Evolutionary conservation across 2,888 invertebrate species (phyloP).

Genomic region (Leptarthrus brevirostris): DNA sequence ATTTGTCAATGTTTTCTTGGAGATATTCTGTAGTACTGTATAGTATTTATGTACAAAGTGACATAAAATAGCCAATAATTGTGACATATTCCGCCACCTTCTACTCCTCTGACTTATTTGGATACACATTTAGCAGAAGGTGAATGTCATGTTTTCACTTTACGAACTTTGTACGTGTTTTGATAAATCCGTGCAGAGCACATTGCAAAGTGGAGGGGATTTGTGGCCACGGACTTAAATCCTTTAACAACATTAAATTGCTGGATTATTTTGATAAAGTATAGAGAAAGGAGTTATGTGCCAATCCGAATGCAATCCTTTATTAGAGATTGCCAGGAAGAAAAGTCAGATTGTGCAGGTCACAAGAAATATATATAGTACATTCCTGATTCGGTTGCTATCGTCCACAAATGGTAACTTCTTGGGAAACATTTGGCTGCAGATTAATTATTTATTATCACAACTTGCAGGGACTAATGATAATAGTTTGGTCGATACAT

Average conservation of each 20-base stretch:
- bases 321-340: not conserved
- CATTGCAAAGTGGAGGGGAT: too few species aligned
- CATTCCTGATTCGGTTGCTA: not conserved
- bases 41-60: constrained; percentile 6
- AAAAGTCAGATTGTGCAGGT: not conserved
- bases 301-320: constrained; percentile 12
- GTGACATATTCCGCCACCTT: not conserved
- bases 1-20: constrained; percentile 11
- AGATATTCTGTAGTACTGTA: not conserved
- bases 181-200: not conserved
- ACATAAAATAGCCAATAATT: constrained; percentile 35
- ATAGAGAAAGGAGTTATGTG: constrained; percentile 1
- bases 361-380: too few species aligned
- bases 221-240: constrained; percentile 4
- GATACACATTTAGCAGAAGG: constrained; percentile 15
- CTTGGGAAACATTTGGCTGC: not conserved
- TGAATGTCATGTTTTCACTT: constrained; percentile 9
- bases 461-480: constrained; percentile 10
- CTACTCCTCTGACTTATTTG: constrained; percentile 14
- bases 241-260: not conserved
- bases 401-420: constrained; percentile 4
- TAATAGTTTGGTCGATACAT: too few species aligned
- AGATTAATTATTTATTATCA: constrained; percentile 27
- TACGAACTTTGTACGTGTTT: constrained; percentile 14
- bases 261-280: constrained; percentile 25